phyloP scores from a whole-genome alignment of 2,113 vertebrate species.

The Emberiza fucata region DNA sequence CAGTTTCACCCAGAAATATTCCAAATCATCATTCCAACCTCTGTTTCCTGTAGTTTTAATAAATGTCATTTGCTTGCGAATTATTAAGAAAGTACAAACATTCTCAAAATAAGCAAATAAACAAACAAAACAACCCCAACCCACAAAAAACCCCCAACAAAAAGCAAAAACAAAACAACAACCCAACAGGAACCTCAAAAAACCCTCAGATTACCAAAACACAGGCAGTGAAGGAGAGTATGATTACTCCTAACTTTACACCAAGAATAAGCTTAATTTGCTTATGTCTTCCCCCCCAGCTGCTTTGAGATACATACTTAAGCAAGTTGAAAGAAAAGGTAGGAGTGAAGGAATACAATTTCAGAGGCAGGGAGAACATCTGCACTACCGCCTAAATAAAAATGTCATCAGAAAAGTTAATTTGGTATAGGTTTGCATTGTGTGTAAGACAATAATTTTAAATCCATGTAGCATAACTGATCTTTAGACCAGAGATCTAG shows the following conservation, averaged over 20 bases:
- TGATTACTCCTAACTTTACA: neutral
- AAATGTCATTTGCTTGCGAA: neutral
- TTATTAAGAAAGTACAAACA: neutral
- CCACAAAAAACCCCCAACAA: too few species aligned
- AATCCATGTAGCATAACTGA: neutral
- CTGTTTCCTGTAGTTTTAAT: neutral
- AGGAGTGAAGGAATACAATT: neutral
- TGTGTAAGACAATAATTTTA: neutral
- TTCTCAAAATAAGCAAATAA: neutral
- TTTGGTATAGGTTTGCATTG: neutral
- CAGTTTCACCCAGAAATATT: neutral
- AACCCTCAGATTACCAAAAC: neutral
- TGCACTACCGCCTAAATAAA: neutral
- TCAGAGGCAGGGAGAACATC: neutral
- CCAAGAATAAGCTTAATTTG: neutral
- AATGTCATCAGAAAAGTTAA: neutral
- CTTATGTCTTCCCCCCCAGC: accelerated
- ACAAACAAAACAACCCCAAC: neutral
- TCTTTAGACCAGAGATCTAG: too few species aligned
- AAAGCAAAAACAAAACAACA: neutral
- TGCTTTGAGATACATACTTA: neutral
- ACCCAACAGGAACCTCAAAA: neutral
- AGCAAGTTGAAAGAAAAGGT: neutral
- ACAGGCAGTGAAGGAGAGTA: neutral
- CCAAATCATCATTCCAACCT: neutral